Evolutionary conservation across 2,888 invertebrate genomes (phyloP).

Genomic region (Pyrgus malvae): DNA sequence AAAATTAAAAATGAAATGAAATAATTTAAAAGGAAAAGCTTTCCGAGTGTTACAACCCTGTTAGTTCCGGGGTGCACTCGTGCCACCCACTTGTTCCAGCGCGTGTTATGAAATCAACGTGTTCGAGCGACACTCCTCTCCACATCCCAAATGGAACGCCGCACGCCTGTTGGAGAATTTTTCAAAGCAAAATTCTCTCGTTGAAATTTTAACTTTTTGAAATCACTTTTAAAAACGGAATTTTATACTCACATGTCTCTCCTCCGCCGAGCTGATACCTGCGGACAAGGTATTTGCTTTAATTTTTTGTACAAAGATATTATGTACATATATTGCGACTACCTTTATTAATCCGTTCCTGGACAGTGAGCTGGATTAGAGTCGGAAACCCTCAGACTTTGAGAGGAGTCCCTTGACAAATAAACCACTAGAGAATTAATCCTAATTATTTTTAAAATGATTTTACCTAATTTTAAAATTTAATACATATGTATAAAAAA

Average conservation of each 20-base stretch:
- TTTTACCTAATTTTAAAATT: no score
- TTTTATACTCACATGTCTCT: slow-evolving; percentile 75
- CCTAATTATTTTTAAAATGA: no score
- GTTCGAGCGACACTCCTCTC: slow-evolving; percentile 73
- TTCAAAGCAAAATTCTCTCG: slow-evolving; percentile 60
- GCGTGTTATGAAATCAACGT: slow-evolving; percentile 81
- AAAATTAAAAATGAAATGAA: background rate
- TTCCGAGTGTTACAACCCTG: slow-evolving; percentile 5
- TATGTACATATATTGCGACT: background rate
- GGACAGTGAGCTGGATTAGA: no score
- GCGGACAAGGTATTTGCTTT: slow-evolving; percentile 44
- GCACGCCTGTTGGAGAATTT: slow-evolving; percentile 62
- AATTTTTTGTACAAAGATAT: background rate
- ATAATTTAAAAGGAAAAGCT: background rate
- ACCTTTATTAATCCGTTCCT: no score
- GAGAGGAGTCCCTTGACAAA: no score
- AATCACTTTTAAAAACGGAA: slow-evolving; percentile 51
- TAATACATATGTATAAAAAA: no score
- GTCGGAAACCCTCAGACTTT: no score
- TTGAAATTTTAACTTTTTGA: slow-evolving; percentile 58
- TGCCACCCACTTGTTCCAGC: slow-evolving; percentile 78
- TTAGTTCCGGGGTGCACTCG: slow-evolving; percentile 55
- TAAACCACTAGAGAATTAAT: no score
- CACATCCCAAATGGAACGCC: slow-evolving; percentile 73
- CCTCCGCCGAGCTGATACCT: slow-evolving; percentile 80